Evolutionary conservation across 2,797 vertebrate genomes (phyloP), one percentile per base, ranked within the genome.

Genomic region (Sebastes cheni): DNA sequence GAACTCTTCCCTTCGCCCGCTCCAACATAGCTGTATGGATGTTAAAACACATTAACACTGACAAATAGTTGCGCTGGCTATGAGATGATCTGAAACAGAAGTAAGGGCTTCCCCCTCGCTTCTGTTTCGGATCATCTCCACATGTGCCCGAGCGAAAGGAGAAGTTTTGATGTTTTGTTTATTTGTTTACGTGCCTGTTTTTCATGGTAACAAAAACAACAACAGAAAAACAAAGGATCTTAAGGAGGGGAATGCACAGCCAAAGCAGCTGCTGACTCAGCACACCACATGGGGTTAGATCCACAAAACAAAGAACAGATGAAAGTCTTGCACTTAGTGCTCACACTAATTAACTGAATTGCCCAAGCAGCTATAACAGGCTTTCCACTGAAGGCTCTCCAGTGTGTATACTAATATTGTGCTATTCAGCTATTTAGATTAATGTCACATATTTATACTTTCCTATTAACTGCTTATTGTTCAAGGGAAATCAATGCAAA

Each of bases 211-310:
- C 81, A 58, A 80, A 75, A 76, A 67, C 82, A 67, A 58, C 20
- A 52, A 67, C 27, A 75, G 58, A 60, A 23, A 58, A 77, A 77
- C 56, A 74, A 80, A 76, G 67, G 59, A 67, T 83, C 52, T 79
- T 42, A 60, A 23, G 14, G 39, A 42, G 36, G 34, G 55, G 61
- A 76, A 69, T 56, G n/a, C 65, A 72, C 39, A 75, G 83, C 68
- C 81, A 87, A 83, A 69, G 61, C 81, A 88, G 75, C 46, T 79
- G 84, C 83, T 91, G 90, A 92, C 61, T 88, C 88, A 88, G 87
- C 84, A 76, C 56, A 65, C 85, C 80, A 62, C 82, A 87, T 83
- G 76, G 75, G 85, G 80, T 82, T 83, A 79, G 75, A 85, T 59
- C 42, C 60, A 72, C 78, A 77, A 82, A 89, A 86, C 86, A 86